These are phyloP conservation scores for Pygmarrhopalites habei DNA, from an alignment of 1,140 invertebrate genomes.

Conservation along the genomic window DNA sequence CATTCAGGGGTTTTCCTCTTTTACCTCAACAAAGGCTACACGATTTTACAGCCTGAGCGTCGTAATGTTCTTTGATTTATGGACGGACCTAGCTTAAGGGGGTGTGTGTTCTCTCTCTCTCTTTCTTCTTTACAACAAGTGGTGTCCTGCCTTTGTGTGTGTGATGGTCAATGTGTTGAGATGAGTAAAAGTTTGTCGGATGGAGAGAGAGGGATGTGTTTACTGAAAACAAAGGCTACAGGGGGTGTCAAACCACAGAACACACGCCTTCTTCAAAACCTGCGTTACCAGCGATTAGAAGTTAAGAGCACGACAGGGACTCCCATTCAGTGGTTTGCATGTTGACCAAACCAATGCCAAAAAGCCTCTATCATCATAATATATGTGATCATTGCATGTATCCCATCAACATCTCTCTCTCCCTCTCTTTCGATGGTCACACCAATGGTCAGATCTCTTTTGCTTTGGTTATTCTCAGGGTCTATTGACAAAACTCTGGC, in stretches of 20 bases:
- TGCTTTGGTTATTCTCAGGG: neutral
- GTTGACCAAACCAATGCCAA: slow-evolving; percentile 1
- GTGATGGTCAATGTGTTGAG: neutral
- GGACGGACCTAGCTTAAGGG: no score
- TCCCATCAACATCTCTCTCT: neutral
- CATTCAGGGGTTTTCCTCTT: no score
- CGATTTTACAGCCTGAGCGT: no score
- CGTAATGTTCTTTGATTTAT: no score
- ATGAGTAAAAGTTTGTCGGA: neutral
- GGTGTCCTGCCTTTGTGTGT: neutral
- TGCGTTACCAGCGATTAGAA: slow-evolving; percentile 13
- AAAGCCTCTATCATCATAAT: neutral
- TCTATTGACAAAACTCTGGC: no score
- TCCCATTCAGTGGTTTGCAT: slow-evolving; percentile 16
- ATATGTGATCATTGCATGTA: neutral
- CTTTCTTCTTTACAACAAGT: no score
- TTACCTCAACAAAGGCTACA: no score
- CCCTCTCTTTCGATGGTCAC: neutral
- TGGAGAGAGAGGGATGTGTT: slow-evolving; percentile 18
- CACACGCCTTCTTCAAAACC: slow-evolving; percentile 23
- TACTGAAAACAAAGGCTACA: slow-evolving; percentile 29
- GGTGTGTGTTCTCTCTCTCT: no score
- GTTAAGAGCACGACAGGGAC: slow-evolving; percentile 14
- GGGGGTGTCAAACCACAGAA: slow-evolving; percentile 29
- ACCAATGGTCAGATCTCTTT: neutral